Evolutionary conservation across 2,113 vertebrate genomes (phyloP).

Genomic region (Xenopus borealis): DNA sequence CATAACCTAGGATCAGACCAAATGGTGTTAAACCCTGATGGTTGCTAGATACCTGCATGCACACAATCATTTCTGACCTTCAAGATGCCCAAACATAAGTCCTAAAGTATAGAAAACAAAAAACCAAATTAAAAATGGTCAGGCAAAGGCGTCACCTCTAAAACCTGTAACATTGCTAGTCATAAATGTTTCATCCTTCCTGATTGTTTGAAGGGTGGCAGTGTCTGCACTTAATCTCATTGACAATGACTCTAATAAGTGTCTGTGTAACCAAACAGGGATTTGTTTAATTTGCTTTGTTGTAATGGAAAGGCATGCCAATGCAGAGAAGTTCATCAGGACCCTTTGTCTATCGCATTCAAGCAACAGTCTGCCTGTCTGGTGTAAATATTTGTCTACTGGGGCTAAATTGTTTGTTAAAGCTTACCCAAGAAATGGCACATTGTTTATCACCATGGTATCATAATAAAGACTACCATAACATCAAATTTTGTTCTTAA

Average conservation of each 20-base stretch:
- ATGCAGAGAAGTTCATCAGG: conserved; percentile 22
- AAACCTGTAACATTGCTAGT: too few species aligned
- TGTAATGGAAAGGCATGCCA: conserved; percentile 16
- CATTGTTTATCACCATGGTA: conserved; percentile 42
- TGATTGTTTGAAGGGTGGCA: background rate
- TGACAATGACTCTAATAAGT: background rate
- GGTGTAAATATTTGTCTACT: conserved; percentile 44
- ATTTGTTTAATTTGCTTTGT: conserved; percentile 32
- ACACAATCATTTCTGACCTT: too few species aligned
- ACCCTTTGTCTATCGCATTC: conserved; percentile 42
- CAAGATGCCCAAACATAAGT: too few species aligned
- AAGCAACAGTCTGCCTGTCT: conserved; percentile 34
- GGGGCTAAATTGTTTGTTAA: conserved; percentile 44
- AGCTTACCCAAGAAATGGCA: conserved; percentile 33
- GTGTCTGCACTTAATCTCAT: conserved; percentile 13
- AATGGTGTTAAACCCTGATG: too few species aligned
- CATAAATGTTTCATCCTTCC: too few species aligned
- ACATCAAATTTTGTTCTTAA: conserved; percentile 26
- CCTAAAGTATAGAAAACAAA: too few species aligned
- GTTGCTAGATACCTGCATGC: too few species aligned
- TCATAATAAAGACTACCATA: conserved; percentile 38
- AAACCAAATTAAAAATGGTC: too few species aligned
- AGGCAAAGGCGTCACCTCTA: too few species aligned
- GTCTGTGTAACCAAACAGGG: conserved; percentile 1
- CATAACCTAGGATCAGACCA: too few species aligned